Evolutionary conservation across 2,888 invertebrate species (phyloP).

Genomic region (Chymomyza amoena): DNA sequence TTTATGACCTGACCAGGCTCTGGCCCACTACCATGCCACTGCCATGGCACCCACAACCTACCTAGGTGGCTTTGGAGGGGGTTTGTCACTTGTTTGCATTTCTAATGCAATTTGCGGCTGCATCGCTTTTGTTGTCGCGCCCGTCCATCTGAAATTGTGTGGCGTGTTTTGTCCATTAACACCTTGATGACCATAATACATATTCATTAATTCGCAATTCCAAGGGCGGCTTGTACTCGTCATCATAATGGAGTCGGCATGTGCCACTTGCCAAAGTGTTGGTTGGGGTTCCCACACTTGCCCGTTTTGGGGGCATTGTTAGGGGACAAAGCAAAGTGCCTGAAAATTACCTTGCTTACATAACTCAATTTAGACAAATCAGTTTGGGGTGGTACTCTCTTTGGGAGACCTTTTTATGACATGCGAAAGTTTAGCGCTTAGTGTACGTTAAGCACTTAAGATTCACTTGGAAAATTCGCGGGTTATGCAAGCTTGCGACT

Average conservation of each 20-base stretch:
- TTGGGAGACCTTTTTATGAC: slow-evolving; percentile 14
- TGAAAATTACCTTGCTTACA: neutral
- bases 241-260: neutral
- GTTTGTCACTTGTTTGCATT: slow-evolving; percentile 64
- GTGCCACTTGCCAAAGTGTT: neutral
- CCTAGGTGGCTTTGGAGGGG: slow-evolving; percentile 1
- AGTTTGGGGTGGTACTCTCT: neutral
- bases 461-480: neutral
- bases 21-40: slow-evolving; percentile 5
- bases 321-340: neutral
- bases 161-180: slow-evolving; percentile 73
- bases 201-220: slow-evolving; percentile 65
- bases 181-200: slow-evolving; percentile 72
- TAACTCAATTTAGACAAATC: neutral
- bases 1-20: neutral
- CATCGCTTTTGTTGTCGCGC: slow-evolving; percentile 57
- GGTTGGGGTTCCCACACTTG: neutral
- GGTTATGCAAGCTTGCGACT: neutral
- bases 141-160: slow-evolving; percentile 50
- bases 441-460: neutral
- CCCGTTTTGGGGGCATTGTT: neutral
- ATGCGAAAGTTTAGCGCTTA: neutral
- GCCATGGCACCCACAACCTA: neutral
- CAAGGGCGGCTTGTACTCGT: slow-evolving; percentile 29
- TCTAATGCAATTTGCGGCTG: slow-evolving; percentile 70